phyloP scores from a whole-genome alignment of 2,888 invertebrate genomes.

The Incurvaria masculella region DNA sequence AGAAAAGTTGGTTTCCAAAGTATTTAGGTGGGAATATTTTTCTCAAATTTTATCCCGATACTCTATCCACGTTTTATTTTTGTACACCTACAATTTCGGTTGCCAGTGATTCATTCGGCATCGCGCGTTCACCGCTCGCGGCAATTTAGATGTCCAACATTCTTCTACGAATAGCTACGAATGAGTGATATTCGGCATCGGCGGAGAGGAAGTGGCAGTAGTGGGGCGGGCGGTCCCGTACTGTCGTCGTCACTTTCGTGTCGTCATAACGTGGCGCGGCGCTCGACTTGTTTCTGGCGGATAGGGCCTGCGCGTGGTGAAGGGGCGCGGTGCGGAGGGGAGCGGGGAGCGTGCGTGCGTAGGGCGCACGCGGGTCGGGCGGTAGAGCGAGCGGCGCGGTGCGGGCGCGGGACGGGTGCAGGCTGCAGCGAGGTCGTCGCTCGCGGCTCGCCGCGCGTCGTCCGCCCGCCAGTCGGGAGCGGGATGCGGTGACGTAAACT shows the following conservation, averaged over 20 bases:
- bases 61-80: no score
- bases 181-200: no score
- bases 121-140: no score
- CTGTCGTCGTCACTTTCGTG: slow-evolving; percentile 8
- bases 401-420: slow-evolving; percentile 29
- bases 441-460: slow-evolving; percentile 33
- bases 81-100: no score
- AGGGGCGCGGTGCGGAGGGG: slow-evolving; percentile 41
- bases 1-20: no score
- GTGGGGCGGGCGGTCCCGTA: background rate
- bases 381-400: slow-evolving; percentile 12
- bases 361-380: slow-evolving; percentile 16
- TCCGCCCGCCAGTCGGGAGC: slow-evolving; percentile 47
- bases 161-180: no score
- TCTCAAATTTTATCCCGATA: no score
- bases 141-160: no score
- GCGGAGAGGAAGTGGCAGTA: no score
- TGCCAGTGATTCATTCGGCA: no score
- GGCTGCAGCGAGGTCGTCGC: slow-evolving; percentile 39
- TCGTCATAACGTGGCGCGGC: slow-evolving; percentile 13
- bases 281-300: no score
- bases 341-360: slow-evolving; percentile 24
- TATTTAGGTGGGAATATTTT: no score
- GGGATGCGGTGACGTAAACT: slow-evolving; percentile 58
- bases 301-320: slow-evolving; percentile 33